Percentiles rank a stretch among this genome's conserved stretches.
Evolutionary conservation across 2,888 invertebrate genomes (phyloP).

Genomic region (Sinhomidia bicolor): DNA sequence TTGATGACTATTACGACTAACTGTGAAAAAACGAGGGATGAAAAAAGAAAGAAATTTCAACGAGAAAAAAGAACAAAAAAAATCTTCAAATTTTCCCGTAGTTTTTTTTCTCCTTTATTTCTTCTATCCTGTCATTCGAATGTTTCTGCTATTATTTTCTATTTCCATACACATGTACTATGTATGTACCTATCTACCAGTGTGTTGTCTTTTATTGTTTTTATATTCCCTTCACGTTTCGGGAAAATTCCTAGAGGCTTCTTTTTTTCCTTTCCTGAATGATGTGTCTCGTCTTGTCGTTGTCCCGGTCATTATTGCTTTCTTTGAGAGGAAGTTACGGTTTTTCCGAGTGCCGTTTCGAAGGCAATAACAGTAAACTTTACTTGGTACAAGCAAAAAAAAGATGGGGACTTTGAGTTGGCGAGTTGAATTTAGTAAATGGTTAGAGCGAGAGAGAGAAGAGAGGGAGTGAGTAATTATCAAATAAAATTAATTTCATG

Average conservation of each 20-base stretch:
- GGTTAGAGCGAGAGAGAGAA: background rate
- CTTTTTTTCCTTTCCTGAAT: constrained; percentile 5
- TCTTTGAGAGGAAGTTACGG: constrained; percentile 29
- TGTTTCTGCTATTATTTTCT: too few relatives aligned
- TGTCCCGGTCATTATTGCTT: constrained; percentile 24
- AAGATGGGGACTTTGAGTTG: constrained; percentile 15
- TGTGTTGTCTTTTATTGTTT: constrained; percentile 44
- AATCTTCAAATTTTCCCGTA: background rate
- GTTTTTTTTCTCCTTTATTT: background rate
- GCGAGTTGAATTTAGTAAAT: constrained; percentile 5
- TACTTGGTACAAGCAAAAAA: too few relatives aligned
- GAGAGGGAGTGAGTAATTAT: constrained; percentile 52
- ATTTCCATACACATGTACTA: too few relatives aligned
- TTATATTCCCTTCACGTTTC: constrained; percentile 54
- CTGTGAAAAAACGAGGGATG: background rate
- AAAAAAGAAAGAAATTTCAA: constrained; percentile 1
- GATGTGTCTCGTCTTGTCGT: constrained; percentile 30
- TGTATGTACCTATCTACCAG: background rate
- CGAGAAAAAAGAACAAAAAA: background rate
- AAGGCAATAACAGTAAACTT: constrained; percentile 33
- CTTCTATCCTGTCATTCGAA: background rate
- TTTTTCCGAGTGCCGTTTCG: constrained; percentile 32
- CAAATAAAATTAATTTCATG: constrained; percentile 52
- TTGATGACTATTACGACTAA: too few relatives aligned
- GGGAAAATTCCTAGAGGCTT: constrained; percentile 46